phyloP scores from a whole-genome alignment of 2,113 vertebrate genomes.

The Oriolus oriolus region DNA sequence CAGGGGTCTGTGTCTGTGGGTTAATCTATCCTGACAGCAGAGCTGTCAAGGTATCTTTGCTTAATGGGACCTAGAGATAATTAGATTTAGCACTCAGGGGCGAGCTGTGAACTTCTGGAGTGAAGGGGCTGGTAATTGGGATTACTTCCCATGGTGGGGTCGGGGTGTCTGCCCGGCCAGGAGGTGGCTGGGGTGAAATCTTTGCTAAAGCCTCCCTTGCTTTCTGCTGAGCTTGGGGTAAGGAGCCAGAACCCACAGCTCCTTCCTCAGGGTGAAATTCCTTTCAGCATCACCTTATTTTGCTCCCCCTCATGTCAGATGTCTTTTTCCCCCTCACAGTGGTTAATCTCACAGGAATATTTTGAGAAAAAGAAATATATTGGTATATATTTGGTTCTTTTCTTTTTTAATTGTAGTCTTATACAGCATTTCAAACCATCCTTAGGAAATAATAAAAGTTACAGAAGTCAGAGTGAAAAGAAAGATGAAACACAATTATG shows the following conservation, averaged over 20 bases:
- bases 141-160: rapidly evolving
- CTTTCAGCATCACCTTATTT: neutral
- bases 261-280: neutral
- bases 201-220: neutral
- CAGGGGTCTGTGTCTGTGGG: rapidly evolving
- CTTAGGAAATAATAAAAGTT: constrained; percentile 35
- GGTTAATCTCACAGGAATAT: constrained; percentile 25
- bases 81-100: neutral
- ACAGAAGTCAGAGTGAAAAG: constrained; percentile 48
- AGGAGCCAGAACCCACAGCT: neutral
- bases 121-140: neutral
- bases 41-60: neutral
- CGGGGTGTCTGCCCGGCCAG: neutral
- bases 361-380: constrained; percentile 21
- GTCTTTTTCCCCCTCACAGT: rapidly evolving
- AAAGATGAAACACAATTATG: constrained; percentile 56
- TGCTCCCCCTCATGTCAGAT: neutral
- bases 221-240: neutral
- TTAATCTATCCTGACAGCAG: constrained; percentile 22
- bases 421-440: neutral
- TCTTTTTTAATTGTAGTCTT: neutral
- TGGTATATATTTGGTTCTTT: neutral
- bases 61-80: neutral
- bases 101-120: neutral
- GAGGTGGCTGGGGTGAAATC: neutral